Percentiles rank a stretch among this genome's conserved stretches.
phyloP scores from a whole-genome alignment of 1,140 invertebrate genomes.

The Wasmannia auropunctata region DNA sequence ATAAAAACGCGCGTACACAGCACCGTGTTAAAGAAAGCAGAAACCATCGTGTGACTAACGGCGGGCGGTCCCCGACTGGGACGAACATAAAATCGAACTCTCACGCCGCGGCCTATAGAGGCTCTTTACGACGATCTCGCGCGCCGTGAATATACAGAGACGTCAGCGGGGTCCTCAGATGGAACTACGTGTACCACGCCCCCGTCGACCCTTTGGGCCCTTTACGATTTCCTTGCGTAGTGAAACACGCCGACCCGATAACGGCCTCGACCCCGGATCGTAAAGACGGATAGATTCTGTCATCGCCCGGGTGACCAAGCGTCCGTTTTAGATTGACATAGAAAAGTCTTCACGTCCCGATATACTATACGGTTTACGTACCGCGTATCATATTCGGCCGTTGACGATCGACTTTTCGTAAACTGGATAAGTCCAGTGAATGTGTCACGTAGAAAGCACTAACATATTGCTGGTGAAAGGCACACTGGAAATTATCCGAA shows the following conservation, averaged over 20 bases:
- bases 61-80: slow-evolving; percentile 60
- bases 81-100: slow-evolving; percentile 68
- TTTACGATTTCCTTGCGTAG: slow-evolving; percentile 72
- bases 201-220: slow-evolving; percentile 63
- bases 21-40: slow-evolving; percentile 46
- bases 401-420: neutral
- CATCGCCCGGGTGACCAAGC: slow-evolving; percentile 50
- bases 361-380: slow-evolving; percentile 9
- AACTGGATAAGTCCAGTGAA: neutral
- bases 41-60: slow-evolving; percentile 61
- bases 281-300: slow-evolving; percentile 71
- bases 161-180: slow-evolving; percentile 67
- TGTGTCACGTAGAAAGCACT: neutral
- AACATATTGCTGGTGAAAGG: neutral
- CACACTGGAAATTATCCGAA: neutral
- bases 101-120: slow-evolving; percentile 48
- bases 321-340: slow-evolving; percentile 20
- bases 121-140: slow-evolving; percentile 68
- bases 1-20: slow-evolving; percentile 59
- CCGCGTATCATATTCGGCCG: neutral
- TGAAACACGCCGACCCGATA: slow-evolving; percentile 62
- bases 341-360: neutral
- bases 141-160: slow-evolving; percentile 67
- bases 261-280: slow-evolving; percentile 67
- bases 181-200: slow-evolving; percentile 61